phyloP scores from a whole-genome alignment of 1,140 invertebrate genomes.

The Metaphire vulgaris region DNA sequence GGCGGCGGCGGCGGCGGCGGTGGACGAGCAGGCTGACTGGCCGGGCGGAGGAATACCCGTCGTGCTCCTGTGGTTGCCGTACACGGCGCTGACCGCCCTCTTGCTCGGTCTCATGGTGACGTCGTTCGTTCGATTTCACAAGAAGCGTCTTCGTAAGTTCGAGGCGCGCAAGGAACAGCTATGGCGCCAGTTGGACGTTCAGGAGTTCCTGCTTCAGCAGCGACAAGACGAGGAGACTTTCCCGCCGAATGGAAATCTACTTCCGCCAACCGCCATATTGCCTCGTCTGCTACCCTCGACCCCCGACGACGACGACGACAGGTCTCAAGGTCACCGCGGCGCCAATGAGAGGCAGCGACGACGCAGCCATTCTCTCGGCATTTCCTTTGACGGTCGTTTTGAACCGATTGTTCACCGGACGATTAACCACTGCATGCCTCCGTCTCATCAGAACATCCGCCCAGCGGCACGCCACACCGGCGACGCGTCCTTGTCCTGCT shows the following conservation, averaged over 20 bases:
- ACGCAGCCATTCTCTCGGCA: neutral
- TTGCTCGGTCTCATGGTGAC: conserved; percentile 14
- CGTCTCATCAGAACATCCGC: neutral
- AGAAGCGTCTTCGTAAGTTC: conserved; percentile 25
- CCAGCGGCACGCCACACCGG: neutral
- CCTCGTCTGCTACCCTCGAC: neutral
- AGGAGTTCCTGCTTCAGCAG: conserved; percentile 7
- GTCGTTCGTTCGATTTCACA: conserved; percentile 24
- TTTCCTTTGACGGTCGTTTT: no score
- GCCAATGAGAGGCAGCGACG: neutral
- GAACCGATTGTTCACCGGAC: neutral
- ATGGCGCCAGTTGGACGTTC: conserved; percentile 18
- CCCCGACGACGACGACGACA: neutral
- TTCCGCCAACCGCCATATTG: neutral
- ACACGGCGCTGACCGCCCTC: conserved; percentile 7
- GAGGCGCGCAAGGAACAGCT: conserved; percentile 9
- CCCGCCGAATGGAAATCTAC: neutral
- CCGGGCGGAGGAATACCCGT: conserved; percentile 14
- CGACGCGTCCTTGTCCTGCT: neutral
- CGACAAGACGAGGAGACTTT: neutral
- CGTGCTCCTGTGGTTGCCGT: conserved; percentile 23
- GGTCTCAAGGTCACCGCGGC: neutral
- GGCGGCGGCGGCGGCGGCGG: no score
- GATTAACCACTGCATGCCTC: neutral
- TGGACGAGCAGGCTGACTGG: neutral